Conservation (phyloP, 2,113 vertebrate genomes). For the Pachypanchax playfairii region DNA sequence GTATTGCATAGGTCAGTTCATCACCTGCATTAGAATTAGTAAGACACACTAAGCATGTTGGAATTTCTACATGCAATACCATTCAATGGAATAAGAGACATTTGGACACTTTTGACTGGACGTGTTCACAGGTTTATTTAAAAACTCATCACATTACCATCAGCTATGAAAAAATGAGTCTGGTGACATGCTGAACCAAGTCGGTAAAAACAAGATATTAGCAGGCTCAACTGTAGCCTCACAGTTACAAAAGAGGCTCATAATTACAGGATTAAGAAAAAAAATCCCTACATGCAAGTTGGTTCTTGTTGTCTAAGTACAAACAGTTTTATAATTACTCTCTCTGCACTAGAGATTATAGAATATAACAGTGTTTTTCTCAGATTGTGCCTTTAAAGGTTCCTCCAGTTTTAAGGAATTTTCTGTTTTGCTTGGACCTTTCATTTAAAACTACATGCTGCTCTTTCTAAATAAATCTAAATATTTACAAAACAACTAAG, state of each 20-base stretch:
- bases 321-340: constrained; percentile 8
- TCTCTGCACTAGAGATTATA: constrained; percentile 3
- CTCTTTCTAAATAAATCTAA: background rate
- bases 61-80: no score
- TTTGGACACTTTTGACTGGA: no score
- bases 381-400: no score
- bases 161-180: background rate
- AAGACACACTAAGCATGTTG: no score
- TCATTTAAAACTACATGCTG: no score
- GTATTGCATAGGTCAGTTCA: constrained; percentile 12
- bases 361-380: no score
- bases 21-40: constrained; percentile 13
- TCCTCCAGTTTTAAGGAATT: no score
- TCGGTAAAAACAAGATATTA: background rate
- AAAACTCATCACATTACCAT: no score
- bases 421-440: no score
- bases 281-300: constrained; percentile 4
- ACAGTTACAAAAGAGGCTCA: background rate
- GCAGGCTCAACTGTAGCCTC: background rate
- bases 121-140: no score
- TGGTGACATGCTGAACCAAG: background rate
- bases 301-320: constrained; percentile 4
- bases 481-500: no score
- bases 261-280: background rate
- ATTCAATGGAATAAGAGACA: no score